These are phyloP conservation scores for Myotis brandtii DNA, from an alignment of 2,113 vertebrate genomes.

Conservation along the genomic window DNA sequence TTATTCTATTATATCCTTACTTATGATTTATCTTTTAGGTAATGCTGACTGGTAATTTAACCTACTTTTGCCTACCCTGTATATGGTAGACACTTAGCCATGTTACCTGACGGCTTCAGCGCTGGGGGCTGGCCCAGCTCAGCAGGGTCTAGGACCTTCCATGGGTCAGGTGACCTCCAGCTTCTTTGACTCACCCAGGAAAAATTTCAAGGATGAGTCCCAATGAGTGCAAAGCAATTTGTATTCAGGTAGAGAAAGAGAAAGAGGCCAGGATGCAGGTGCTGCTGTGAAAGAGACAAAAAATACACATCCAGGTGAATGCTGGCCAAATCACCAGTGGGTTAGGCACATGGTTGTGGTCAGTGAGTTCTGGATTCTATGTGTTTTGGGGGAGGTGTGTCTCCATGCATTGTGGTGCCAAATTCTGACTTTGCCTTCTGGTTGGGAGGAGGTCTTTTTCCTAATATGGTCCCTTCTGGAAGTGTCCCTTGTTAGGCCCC, in stretches of 20 bases:
- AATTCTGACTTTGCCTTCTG: not conserved
- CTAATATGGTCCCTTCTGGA: not conserved
- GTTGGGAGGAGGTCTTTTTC: not conserved
- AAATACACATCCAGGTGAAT: not conserved
- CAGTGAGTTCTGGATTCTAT: not conserved
- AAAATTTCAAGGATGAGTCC: not conserved
- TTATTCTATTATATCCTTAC: not conserved
- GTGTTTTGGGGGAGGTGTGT: not conserved
- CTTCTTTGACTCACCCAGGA: not conserved
- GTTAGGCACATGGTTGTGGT: not conserved
- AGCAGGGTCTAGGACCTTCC: not conserved
- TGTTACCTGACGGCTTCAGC: not conserved
- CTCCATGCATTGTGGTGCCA: not conserved
- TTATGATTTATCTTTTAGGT: not conserved
- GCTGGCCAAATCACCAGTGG: not conserved
- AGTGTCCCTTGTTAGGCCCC: not conserved
- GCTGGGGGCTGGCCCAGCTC: not conserved
- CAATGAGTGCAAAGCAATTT: not conserved
- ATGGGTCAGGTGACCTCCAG: not conserved
- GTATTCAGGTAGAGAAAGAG: not conserved
- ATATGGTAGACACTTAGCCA: not conserved
- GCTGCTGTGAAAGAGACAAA: not conserved
- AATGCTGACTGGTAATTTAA: not conserved
- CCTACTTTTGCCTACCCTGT: not conserved
- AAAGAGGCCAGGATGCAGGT: not conserved